Evolutionary conservation across 2,888 invertebrate species (phyloP).

Genomic region (Dynastes tityus): DNA sequence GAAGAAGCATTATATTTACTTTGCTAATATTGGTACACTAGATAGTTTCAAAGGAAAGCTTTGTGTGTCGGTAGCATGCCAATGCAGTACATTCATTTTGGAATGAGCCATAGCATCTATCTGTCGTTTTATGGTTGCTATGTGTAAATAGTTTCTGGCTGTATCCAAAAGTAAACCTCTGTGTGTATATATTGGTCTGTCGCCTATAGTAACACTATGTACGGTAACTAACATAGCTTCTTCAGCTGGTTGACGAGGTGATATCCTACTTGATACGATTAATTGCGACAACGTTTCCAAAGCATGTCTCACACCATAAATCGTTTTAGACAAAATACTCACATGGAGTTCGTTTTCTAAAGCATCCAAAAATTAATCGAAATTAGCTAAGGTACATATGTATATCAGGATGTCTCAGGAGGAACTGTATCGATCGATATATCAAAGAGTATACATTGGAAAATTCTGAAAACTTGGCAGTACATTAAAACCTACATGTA

Average conservation of each 20-base stretch:
- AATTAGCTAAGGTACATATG: neutral
- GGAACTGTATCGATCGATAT: too few relatives aligned
- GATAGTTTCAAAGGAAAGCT: constrained; percentile 90
- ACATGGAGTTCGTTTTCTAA: constrained; percentile 72
- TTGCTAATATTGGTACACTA: constrained; percentile 83
- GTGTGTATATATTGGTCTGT: constrained; percentile 87
- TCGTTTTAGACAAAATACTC: constrained; percentile 75
- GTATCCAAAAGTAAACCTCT: constrained; percentile 93
- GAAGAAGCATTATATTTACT: constrained; percentile 67
- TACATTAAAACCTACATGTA: too few relatives aligned
- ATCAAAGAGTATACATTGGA: too few relatives aligned
- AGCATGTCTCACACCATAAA: constrained; percentile 84
- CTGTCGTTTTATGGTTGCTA: constrained; percentile 79
- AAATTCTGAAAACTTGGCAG: too few relatives aligned
- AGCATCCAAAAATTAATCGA: neutral
- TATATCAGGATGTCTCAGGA: too few relatives aligned
- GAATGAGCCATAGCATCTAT: constrained; percentile 90
- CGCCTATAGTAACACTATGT: constrained; percentile 78
- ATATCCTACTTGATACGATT: constrained; percentile 68
- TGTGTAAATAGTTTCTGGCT: constrained; percentile 88
- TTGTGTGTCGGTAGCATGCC: constrained; percentile 93
- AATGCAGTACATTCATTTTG: constrained; percentile 94
- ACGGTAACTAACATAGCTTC: constrained; percentile 75
- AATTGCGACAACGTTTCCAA: constrained; percentile 85
- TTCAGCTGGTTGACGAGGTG: constrained; percentile 62